Conservation (phyloP, 2,113 vertebrate species). For the Cariama cristata region DNA sequence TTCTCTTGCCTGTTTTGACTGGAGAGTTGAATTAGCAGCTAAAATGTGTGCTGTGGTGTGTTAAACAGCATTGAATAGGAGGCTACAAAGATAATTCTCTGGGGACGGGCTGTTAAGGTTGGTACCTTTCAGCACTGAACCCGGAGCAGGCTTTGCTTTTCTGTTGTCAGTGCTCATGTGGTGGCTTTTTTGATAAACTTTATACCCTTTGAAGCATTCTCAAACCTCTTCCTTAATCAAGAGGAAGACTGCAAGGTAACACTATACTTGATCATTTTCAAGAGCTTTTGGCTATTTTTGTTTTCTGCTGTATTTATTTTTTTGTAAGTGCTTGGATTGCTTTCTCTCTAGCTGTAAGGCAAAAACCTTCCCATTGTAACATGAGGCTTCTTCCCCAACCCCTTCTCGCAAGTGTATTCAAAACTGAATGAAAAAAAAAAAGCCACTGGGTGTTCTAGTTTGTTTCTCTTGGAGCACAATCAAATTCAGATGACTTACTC, state of each 20-base stretch:
- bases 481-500: not conserved
- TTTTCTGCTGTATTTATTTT: not conserved
- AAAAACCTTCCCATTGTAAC: not conserved
- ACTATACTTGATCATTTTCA: not conserved
- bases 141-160: not conserved
- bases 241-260: not conserved
- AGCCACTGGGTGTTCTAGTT: not conserved
- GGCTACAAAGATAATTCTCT: not conserved
- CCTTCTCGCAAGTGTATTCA: not conserved
- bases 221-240: not conserved
- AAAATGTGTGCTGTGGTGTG: not conserved
- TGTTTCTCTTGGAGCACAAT: not conserved
- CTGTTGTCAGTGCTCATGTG: not conserved
- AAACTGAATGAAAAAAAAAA: not conserved
- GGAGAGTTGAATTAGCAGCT: slow-evolving; percentile 1
- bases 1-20: not conserved
- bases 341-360: not conserved
- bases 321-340: not conserved
- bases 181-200: not conserved
- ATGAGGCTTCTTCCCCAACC: not conserved
- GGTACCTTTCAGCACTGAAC: not conserved
- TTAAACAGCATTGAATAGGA: not conserved
- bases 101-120: not conserved
- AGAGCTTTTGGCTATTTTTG: not conserved
- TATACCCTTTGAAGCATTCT: not conserved